A percentile compares a stretch with the other conserved stretches of the same genome.
These are phyloP conservation scores for Cyanocitta stelleri DNA, from an alignment of 2,113 vertebrate species.

Conservation along the genomic window DNA sequence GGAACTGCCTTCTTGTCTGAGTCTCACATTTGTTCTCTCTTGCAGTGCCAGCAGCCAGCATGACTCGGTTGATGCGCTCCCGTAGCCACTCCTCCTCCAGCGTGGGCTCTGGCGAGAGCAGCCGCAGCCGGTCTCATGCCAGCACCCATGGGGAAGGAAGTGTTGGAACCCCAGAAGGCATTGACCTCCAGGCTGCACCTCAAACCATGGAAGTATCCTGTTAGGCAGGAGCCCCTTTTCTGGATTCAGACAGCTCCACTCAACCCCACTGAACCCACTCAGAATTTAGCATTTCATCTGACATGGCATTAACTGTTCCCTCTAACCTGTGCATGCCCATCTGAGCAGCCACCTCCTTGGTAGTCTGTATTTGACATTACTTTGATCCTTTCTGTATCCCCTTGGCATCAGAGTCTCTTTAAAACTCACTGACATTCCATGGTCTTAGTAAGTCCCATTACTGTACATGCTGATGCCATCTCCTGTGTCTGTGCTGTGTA, in stretches of 20 bases:
- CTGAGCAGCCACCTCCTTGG: conserved; percentile 40
- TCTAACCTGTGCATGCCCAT: conserved; percentile 72
- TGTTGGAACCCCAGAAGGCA: conserved; percentile 67
- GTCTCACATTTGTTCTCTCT: conserved; percentile 27
- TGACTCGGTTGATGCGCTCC: conserved; percentile 89
- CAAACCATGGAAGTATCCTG: conserved; percentile 97
- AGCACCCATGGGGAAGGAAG: conserved; percentile 75
- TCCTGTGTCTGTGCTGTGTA: conserved; percentile 57
- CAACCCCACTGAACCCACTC: conserved; percentile 40
- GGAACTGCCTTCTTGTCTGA: not conserved
- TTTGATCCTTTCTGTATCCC: conserved; percentile 64
- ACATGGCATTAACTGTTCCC: conserved; percentile 59
- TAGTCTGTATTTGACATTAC: conserved; percentile 64
- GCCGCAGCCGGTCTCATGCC: conserved; percentile 76
- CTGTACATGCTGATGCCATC: conserved; percentile 44
- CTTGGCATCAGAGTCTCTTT: conserved; percentile 40
- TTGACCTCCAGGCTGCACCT: conserved; percentile 78
- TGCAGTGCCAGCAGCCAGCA: conserved; percentile 88
- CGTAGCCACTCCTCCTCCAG: conserved; percentile 91
- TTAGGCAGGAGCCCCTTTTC: conserved; percentile 69
- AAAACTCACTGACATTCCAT: conserved; percentile 63
- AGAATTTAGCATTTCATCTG: conserved; percentile 57
- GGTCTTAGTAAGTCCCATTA: conserved; percentile 39
- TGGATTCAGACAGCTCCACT: conserved; percentile 57
- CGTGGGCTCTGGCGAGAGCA: conserved; percentile 81